phyloP scores from a whole-genome alignment of 2,797 vertebrate genomes.

The Hafferia zeledoni region DNA sequence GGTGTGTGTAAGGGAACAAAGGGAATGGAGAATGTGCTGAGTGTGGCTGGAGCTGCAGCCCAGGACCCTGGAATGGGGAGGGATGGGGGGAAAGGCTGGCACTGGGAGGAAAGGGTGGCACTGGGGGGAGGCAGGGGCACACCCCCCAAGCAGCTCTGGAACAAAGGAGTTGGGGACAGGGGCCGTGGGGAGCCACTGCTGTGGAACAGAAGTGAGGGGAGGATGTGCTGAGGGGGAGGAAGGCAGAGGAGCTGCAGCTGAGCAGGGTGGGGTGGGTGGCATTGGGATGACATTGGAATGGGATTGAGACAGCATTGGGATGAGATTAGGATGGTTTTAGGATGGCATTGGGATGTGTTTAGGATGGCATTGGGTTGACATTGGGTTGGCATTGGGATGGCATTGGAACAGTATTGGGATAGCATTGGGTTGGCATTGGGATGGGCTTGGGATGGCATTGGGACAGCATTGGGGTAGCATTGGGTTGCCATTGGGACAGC shows the following conservation, averaged over 20 bases:
- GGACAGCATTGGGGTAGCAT: no score
- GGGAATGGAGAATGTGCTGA: not conserved
- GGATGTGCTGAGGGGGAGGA: slow-evolving; percentile 8
- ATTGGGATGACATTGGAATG: not conserved
- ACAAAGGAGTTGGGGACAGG: slow-evolving; percentile 30
- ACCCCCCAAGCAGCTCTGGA: not conserved
- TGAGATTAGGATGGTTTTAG: no score
- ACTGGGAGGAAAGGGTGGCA: not conserved
- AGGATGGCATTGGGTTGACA: not conserved
- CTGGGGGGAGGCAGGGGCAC: no score
- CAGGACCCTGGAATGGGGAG: not conserved
- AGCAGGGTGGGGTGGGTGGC: not conserved
- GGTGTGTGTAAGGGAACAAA: not conserved
- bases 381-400: not conserved
- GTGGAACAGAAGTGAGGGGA: not conserved
- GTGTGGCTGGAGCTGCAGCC: not conserved
- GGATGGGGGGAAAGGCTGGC: not conserved
- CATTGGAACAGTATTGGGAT: no score
- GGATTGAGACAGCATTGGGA: no score
- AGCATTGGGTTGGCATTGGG: no score
- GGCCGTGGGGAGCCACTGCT: not conserved
- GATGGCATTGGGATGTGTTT: no score
- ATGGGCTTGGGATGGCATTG: no score
- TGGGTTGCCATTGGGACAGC: no score
- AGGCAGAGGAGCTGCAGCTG: not conserved